A percentile compares a stretch with the other conserved stretches of the same genome.
phyloP scores from a whole-genome alignment of 2,797 vertebrate species.

The Alfaro cultratus region DNA sequence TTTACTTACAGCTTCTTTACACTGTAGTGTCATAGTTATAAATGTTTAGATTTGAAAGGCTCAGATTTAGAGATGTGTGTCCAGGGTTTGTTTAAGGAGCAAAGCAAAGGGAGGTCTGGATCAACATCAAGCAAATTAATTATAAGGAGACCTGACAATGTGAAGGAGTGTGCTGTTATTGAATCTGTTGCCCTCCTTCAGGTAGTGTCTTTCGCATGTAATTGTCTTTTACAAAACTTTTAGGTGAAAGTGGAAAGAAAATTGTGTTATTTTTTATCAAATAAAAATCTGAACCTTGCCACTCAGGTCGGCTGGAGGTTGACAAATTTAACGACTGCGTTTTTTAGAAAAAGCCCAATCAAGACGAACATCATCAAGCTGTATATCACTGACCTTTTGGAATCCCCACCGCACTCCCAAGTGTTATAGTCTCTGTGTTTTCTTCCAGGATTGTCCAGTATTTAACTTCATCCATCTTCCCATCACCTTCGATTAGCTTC shows the following conservation, averaged over 20 bases:
- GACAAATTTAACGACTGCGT: neutral
- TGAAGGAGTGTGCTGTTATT: constrained; percentile 37
- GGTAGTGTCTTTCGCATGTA: no score
- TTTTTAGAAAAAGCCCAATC: neutral
- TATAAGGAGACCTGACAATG: constrained; percentile 16
- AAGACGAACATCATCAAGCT: neutral
- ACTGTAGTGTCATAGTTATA: constrained; percentile 34
- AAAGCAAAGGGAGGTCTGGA: constrained; percentile 39
- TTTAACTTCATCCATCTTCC: neutral
- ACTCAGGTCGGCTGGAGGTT: neutral
- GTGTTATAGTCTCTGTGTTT: neutral
- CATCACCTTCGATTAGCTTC: neutral
- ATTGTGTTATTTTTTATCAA: neutral
- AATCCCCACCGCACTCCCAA: neutral
- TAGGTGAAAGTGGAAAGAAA: neutral
- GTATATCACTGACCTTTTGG: neutral
- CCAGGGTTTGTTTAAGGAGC: constrained; percentile 45
- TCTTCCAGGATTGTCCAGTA: neutral
- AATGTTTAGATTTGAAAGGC: constrained; percentile 29
- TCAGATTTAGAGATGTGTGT: constrained; percentile 22
- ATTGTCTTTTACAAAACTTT: neutral
- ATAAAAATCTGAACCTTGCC: neutral
- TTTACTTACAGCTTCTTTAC: constrained; percentile 17
- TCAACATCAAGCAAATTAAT: constrained; percentile 38
- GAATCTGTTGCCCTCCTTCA: constrained; percentile 9